Conservation (phyloP, 2,888 invertebrate genomes). For the Eupithecia vulgata region DNA sequence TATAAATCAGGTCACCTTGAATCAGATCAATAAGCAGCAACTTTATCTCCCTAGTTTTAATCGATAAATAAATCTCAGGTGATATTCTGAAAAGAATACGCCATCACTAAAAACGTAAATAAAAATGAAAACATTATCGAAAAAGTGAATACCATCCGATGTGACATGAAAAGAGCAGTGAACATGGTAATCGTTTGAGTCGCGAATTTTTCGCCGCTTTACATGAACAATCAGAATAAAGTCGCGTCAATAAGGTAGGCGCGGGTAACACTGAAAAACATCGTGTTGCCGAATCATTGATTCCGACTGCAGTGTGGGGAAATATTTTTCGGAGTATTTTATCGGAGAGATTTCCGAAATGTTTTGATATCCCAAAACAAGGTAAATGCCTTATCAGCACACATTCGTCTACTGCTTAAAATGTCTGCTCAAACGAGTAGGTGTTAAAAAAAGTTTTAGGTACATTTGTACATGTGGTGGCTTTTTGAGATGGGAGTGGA, state of each 20-base stretch:
- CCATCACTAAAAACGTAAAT: background rate
- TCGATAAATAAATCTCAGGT: background rate
- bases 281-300: constrained; percentile 31
- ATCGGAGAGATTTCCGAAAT: background rate
- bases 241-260: constrained; percentile 15
- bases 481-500: too few relatives aligned
- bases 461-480: too few relatives aligned
- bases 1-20: background rate
- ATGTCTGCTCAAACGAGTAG: too few relatives aligned
- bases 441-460: too few relatives aligned
- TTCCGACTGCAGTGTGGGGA: constrained; percentile 14
- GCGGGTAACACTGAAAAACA: constrained; percentile 32
- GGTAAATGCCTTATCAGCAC: background rate
- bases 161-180: constrained; percentile 2
- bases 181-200: background rate
- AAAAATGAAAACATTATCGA: background rate
- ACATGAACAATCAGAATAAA: constrained; percentile 25
- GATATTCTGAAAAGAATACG: background rate
- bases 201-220: constrained; percentile 1
- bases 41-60: background rate
- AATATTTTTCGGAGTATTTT: background rate
- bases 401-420: too few relatives aligned
- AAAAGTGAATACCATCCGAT: background rate
- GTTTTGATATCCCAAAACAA: background rate
- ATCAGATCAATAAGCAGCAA: background rate